phyloP scores from a whole-genome alignment of 2,888 invertebrate species.

The Zygogramma bicolorata region DNA sequence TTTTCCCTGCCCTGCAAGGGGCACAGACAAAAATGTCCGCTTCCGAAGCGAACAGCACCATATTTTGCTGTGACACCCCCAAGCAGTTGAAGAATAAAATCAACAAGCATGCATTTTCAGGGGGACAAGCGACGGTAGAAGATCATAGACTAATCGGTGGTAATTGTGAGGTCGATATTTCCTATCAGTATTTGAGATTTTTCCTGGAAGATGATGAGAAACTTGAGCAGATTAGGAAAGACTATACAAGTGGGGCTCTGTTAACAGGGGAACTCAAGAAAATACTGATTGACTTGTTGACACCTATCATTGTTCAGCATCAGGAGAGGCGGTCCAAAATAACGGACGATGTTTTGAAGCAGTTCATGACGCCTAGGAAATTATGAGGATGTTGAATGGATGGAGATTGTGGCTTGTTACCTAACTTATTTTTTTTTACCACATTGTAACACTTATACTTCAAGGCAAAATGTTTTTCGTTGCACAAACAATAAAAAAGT shows the following conservation, averaged over 20 bases:
- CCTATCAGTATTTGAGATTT: slow-evolving; percentile 94
- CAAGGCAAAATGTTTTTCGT: background rate
- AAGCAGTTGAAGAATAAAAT: slow-evolving; percentile 97
- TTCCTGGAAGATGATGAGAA: slow-evolving; percentile 94
- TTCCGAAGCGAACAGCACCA: slow-evolving; percentile 92
- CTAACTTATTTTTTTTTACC: background rate
- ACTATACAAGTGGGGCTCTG: slow-evolving; percentile 88
- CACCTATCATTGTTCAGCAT: slow-evolving; percentile 84
- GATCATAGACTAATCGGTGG: slow-evolving; percentile 93
- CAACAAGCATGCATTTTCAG: slow-evolving; percentile 97
- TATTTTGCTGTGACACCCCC: slow-evolving; percentile 94
- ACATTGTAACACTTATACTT: background rate
- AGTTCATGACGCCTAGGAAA: slow-evolving; percentile 88
- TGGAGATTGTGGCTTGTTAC: too few species aligned
- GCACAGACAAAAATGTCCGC: slow-evolving; percentile 99
- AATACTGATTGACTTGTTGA: slow-evolving; percentile 83
- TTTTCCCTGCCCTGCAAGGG: slow-evolving; percentile 84
- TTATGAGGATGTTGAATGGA: slow-evolving; percentile 62
- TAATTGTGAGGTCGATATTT: slow-evolving; percentile 95
- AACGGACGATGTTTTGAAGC: slow-evolving; percentile 86
- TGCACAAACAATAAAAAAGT: background rate
- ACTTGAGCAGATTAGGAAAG: slow-evolving; percentile 77
- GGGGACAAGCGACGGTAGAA: slow-evolving; percentile 92
- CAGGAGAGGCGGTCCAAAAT: slow-evolving; percentile 83
- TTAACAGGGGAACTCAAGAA: slow-evolving; percentile 96